Evolutionary conservation across 2,113 vertebrate species (phyloP).

Genomic region (Laticauda colubrina): DNA sequence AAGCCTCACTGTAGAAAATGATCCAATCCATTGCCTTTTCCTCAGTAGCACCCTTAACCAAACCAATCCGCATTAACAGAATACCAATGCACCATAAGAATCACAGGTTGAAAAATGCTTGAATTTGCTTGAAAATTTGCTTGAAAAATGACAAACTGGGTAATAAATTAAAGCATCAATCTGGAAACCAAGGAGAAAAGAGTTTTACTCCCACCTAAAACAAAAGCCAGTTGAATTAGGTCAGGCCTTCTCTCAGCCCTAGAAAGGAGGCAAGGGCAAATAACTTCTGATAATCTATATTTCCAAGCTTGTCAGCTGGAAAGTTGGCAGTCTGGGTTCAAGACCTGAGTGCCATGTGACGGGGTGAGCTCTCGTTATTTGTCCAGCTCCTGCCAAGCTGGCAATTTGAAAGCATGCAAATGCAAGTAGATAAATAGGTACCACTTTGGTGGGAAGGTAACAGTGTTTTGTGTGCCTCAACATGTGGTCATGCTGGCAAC

Average conservation of each 20-base stretch:
- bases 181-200: not conserved
- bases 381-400: not conserved
- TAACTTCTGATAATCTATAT: not conserved
- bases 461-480: not conserved
- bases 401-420: not conserved
- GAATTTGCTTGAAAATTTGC: not conserved
- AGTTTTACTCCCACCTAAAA: not conserved
- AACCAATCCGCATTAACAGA: not conserved
- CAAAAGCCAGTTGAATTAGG: not conserved
- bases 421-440: not conserved
- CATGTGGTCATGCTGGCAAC: not conserved
- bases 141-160: not conserved
- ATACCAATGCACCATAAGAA: not conserved
- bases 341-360: not conserved
- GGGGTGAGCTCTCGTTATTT: not conserved
- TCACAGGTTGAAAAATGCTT: not conserved
- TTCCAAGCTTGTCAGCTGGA: not conserved
- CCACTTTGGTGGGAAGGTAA: not conserved
- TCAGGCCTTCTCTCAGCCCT: not conserved
- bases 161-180: not conserved
- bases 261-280: not conserved
- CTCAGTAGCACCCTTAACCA: constrained; percentile 37
- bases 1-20: constrained; percentile 14
- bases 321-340: not conserved
- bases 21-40: constrained; percentile 36